A percentile compares a stretch with the other conserved stretches of the same genome.
Conservation (phyloP, 2,797 vertebrate species). For the Tragelaphus eurycerus region DNA sequence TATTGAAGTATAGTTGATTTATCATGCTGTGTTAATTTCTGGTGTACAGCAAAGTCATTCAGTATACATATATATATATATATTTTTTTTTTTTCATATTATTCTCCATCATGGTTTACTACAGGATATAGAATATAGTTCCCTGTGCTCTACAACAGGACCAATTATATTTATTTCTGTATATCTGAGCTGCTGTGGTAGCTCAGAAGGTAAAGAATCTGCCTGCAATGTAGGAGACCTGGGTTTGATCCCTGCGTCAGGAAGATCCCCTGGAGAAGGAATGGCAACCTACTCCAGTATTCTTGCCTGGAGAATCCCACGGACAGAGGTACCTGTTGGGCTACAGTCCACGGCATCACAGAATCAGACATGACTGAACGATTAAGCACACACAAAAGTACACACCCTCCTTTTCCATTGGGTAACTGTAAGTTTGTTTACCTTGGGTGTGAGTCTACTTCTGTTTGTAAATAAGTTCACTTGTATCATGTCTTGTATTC, state of each 20-base stretch:
- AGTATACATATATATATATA: neutral
- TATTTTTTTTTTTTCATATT: neutral
- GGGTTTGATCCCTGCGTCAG: neutral
- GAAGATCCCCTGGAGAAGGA: neutral
- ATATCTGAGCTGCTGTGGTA: neutral
- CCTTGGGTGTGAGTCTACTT: neutral
- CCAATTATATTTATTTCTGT: neutral
- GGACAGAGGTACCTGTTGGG: neutral
- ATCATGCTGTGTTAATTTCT: neutral
- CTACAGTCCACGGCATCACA: neutral
- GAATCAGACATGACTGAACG: neutral
- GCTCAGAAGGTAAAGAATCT: neutral
- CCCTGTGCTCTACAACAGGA: neutral
- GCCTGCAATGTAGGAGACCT: neutral
- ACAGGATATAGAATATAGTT: neutral
- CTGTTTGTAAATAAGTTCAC: neutral
- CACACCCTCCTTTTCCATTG: neutral
- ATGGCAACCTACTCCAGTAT: neutral
- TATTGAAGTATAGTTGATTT: neutral
- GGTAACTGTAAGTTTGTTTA: neutral
- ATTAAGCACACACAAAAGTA: neutral
- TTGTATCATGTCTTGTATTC: neutral
- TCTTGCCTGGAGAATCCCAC: neutral
- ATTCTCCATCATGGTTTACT: neutral
- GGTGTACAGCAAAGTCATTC: neutral